Evolutionary conservation across 2,113 vertebrate species (phyloP), one percentile per base, ranked within the genome.

Genomic region (Pithys albifrons): DNA sequence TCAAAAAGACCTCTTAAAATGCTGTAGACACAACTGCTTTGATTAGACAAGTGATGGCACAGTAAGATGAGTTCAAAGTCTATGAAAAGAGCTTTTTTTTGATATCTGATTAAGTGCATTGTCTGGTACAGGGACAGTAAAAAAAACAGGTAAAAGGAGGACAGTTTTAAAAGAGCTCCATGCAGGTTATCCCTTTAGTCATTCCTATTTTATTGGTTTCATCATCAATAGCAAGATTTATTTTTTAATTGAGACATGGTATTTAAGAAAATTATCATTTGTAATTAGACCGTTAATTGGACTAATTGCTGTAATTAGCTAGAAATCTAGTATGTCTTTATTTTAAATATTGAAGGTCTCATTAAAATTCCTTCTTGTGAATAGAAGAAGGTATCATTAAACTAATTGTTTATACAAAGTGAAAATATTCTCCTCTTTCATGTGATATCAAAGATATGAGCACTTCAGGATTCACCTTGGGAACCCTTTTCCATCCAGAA

Each of bases 261-360:
- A 24, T 64, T 75, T 82, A 66, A 48, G 4, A 88, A 55, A 41
- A 46, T 33, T 59, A 61, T 59, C 33, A 72, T 88, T 83, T 85
- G 37, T 76, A 78, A 85, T 64, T 37, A 75, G 33, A 69, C 15
- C 61, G 15, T 22, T 93, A 93, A 88, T 85, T 83, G 49, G 41
- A 54, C 58, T 93, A 94, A 93, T 65, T 10, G 28, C 58, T 83
- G 82, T 58, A 91, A 95, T 82, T 94, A 95, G 22, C 48, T 90
- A 48, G 70, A 78, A 52, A 51, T 77, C 72, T 73, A 72, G 8
- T 75, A 41, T 4, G 37, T 72, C 33, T 80, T 79, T 83, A 78
- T 81, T 82, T 92, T 75, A 78, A 74, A 59, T 49, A 48, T 39
- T 65, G 74, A 94, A 88, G 20, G 33, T 77, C 48, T 82, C 62